Percentiles rank a stretch among this genome's conserved stretches.
Conservation (phyloP, 2,888 invertebrate genomes). For the Camponotus fellah region DNA sequence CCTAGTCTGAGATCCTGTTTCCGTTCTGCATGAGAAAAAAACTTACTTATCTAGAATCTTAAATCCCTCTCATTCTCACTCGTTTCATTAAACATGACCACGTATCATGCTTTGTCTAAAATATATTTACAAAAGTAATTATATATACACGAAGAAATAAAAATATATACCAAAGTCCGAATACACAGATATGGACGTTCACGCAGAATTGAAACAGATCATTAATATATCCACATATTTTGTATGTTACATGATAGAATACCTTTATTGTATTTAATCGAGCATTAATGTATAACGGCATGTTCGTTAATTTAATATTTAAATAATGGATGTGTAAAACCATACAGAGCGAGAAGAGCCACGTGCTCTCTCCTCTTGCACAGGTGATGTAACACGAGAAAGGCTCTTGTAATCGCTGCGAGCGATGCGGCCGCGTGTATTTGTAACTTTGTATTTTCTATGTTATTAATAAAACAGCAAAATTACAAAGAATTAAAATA, state of each 20-base stretch:
- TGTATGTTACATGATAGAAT: constrained; percentile 61
- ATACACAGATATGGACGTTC: constrained; percentile 36
- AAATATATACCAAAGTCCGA: constrained; percentile 71
- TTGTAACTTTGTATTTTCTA: constrained; percentile 50
- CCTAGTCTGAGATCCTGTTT: constrained; percentile 82
- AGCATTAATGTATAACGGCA: constrained; percentile 62
- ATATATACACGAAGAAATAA: constrained; percentile 47
- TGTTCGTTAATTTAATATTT: constrained; percentile 76
- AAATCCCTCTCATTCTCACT: background rate
- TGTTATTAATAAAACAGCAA: constrained; percentile 57
- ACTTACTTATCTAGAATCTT: constrained; percentile 50
- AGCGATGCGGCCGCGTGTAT: background rate
- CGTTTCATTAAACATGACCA: background rate
- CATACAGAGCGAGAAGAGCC: background rate
- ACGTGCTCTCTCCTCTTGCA: background rate
- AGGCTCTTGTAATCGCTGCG: background rate
- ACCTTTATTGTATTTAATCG: constrained; percentile 73
- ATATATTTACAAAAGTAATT: background rate
- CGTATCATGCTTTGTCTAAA: background rate
- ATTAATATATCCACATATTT: constrained; percentile 74
- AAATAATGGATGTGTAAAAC: constrained; percentile 48
- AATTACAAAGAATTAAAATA: constrained; percentile 33
- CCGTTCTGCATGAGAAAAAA: constrained; percentile 70
- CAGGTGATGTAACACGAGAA: constrained; percentile 11
- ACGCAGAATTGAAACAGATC: constrained; percentile 70